These are phyloP conservation scores for Beris morrisii DNA, from an alignment of 2,888 invertebrate species.

Conservation along the genomic window DNA sequence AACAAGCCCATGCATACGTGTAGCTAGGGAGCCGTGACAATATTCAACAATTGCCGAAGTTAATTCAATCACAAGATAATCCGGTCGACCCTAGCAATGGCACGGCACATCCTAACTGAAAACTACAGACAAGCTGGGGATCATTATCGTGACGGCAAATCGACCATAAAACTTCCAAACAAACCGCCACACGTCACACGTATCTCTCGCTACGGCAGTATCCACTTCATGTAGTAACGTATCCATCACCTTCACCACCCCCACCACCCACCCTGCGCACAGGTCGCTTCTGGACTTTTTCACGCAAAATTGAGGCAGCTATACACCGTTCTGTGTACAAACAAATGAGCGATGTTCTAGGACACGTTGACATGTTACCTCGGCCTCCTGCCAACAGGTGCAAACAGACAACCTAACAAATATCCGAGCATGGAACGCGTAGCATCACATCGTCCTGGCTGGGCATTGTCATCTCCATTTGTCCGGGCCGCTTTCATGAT, in stretches of 20 bases:
- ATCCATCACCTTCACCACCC: constrained; percentile 9
- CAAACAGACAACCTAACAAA: not conserved
- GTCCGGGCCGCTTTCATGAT: constrained; percentile 14
- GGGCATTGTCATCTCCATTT: constrained; percentile 24
- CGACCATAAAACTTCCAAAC: constrained; percentile 32
- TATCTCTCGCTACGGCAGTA: constrained; percentile 1
- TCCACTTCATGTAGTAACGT: constrained; percentile 10
- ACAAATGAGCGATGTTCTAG: constrained; percentile 23
- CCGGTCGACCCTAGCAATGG: constrained; percentile 13
- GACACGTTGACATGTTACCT: constrained; percentile 5
- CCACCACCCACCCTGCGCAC: not conserved
- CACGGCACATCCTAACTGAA: constrained; percentile 11
- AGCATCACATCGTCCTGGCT: not conserved
- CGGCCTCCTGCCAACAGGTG: constrained; percentile 3
- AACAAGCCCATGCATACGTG: not conserved
- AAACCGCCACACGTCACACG: constrained; percentile 23
- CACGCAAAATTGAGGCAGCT: not conserved
- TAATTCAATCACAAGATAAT: constrained; percentile 31
- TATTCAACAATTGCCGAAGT: constrained; percentile 30
- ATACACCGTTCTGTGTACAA: not conserved
- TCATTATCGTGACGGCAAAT: constrained; percentile 29
- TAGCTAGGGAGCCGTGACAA: constrained; percentile 8
- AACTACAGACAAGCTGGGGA: constrained; percentile 22
- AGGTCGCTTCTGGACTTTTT: not conserved
- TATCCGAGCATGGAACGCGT: not conserved